Base-by-base conservation (phyloP, 92 coral and sea anemone genomes). In the Ricordea florida region DNA sequence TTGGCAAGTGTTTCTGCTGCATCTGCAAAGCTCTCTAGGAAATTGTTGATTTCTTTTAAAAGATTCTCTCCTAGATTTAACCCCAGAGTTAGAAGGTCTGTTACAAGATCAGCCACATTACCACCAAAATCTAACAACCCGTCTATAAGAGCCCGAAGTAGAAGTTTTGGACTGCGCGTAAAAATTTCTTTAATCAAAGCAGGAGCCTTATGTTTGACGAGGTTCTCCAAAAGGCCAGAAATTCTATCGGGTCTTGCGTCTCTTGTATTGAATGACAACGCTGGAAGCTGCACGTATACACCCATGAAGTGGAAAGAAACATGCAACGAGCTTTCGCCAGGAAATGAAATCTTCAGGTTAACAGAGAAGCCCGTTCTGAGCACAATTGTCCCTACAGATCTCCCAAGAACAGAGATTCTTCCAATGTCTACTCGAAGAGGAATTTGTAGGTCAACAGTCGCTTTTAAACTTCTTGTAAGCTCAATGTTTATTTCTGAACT, bases 231-330 rank as follows among this genome's bases (percentile, higher is more conserved):
- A 57, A 85, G 66, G 6, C 40, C 40, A 18, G 86, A 74, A n/a
- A 85, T 72, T 57, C 34, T 72, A 34, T 79, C 82, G n/a, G 90
- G 86, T 26, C 86, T 58, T 6, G 72, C 71, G 33, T 85, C 70
- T 5, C 32, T 42, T 29, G 82, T 48, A 47, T 85, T 43, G 41
- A 85, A 45, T 23, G 61, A 61, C 38, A 79, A 38, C 27, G 27
- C 40, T 10, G 90, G 78, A 18, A 79, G 62, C 25, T 74, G 5
- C 6, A 71, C 17, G 15, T 24, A 62, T 14, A 16, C 32, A 17
- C 79, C 85, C 35, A 76, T 76, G 45, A 84, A 84, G 43, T 69
- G 41, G 46, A 79, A 85, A 1, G 82, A 70, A 15, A 67, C 67
- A 38, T 37, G 43, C 0, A 79, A 4, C 7, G 80, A 41, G 52